Conservation (phyloP, 2,888 invertebrate species). For the Megamerina dolium region DNA sequence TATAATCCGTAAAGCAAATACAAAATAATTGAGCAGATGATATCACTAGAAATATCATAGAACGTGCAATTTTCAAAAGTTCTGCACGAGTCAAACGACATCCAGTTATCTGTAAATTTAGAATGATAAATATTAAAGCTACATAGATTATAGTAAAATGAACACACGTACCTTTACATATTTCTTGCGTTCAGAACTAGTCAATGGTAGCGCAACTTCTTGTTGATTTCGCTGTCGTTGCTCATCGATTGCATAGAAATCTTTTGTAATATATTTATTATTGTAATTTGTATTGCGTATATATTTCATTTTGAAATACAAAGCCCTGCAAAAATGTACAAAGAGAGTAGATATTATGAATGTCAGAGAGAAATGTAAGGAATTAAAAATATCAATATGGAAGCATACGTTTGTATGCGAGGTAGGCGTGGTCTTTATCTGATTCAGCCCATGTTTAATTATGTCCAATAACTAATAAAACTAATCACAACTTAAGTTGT, state of each 20-base stretch:
- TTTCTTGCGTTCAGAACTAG: slow-evolving; percentile 57
- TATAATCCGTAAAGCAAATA: slow-evolving; percentile 71
- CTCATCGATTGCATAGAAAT: slow-evolving; percentile 60
- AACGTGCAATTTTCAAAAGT: slow-evolving; percentile 28
- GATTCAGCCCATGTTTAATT: no score
- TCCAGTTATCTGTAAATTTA: slow-evolving; percentile 38
- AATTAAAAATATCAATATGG: no score
- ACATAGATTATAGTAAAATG: neutral
- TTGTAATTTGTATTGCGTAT: slow-evolving; percentile 64
- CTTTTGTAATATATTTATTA: slow-evolving; percentile 63
- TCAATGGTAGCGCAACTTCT: slow-evolving; percentile 63
- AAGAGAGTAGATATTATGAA: no score
- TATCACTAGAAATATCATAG: slow-evolving; percentile 56
- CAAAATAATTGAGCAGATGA: slow-evolving; percentile 66
- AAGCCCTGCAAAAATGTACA: slow-evolving; percentile 56
- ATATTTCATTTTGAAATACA: slow-evolving; percentile 66
- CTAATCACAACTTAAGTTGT: no score
- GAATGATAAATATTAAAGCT: neutral
- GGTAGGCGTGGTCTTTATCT: no score
- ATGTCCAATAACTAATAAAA: no score
- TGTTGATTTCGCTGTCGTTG: slow-evolving; percentile 55
- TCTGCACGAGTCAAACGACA: slow-evolving; percentile 35
- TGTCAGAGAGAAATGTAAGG: no score
- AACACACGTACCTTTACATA: slow-evolving; percentile 55
- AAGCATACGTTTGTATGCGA: no score